Percentiles rank a stretch among this genome's conserved stretches.
Conservation (phyloP, 2,888 invertebrate genomes). For the Cordilura impudica region DNA sequence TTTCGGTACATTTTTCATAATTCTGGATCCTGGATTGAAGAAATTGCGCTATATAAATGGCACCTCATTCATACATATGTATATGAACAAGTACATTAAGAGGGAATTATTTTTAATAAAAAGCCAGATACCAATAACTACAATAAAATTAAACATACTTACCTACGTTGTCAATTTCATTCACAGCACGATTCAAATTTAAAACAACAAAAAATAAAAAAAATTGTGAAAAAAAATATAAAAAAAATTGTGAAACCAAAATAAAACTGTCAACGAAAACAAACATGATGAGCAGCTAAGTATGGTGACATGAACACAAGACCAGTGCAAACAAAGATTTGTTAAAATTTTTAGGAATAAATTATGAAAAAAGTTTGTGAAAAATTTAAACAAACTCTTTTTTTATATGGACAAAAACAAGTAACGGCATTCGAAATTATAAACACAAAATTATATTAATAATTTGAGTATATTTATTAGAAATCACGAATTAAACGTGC, state of each 20-base stretch:
- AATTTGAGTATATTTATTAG: slow-evolving; percentile 38
- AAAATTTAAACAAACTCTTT: not conserved
- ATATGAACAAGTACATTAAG: not conserved
- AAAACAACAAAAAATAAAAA: slow-evolving; percentile 38
- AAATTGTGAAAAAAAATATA: slow-evolving; percentile 14
- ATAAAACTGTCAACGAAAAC: slow-evolving; percentile 24
- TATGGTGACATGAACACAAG: slow-evolving; percentile 36
- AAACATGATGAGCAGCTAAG: slow-evolving; percentile 47
- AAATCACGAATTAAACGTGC: slow-evolving; percentile 43
- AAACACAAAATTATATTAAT: slow-evolving; percentile 4
- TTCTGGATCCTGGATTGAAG: too few species aligned
- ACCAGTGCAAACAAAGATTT: slow-evolving; percentile 5
- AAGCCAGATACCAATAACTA: slow-evolving; percentile 38
- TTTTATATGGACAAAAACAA: slow-evolving; percentile 5
- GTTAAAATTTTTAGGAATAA: slow-evolving; percentile 37
- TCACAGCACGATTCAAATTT: slow-evolving; percentile 57
- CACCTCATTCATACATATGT: too few species aligned
- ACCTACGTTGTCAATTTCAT: slow-evolving; percentile 54
- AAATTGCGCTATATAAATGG: too few species aligned
- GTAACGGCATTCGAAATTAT: slow-evolving; percentile 30
- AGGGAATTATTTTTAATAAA: not conserved
- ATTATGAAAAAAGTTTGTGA: slow-evolving; percentile 29
- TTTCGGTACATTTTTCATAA: too few species aligned
- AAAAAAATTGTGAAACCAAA: not conserved
- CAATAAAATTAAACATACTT: slow-evolving; percentile 49